Base-by-base conservation (phyloP, 2,113 vertebrate genomes). In the Tychaedon coryphoeus region DNA sequence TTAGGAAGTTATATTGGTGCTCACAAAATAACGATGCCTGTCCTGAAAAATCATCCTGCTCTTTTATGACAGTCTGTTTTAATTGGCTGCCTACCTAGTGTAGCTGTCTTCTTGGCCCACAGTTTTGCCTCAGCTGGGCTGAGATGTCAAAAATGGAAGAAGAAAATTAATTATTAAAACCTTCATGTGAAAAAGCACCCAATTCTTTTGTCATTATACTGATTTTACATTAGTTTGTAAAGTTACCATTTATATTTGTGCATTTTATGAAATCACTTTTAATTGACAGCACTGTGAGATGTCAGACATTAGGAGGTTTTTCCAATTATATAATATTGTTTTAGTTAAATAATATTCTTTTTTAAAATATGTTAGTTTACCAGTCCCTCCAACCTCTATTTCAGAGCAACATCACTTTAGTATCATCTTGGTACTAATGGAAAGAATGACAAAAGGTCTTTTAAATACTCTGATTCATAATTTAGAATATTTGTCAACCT, bases 1-100 rank as follows among this genome's bases (percentile, higher is more conserved):
- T 96, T 97, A 95, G 90, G 84, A 95, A 94, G 85, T 93, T 95
- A 95, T 91, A 96, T 88, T 86, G 58, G 90, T 97, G 60, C 74
- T 95, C 83, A 92, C 19, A 91, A 90, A 93, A 83, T 89, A 95
- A 67, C 2, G 76, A 93, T 82, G 84, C 66, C 67, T 95, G 81
- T 91, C 84, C 95, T 88, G 91, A 96, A 97, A 95, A 96, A 76
- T 90, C 81, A 94, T 87, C 71, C 70, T 96, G 66, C 87, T 95
- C 74, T 95, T 92, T 94, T 83, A 87, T 78, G 85, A 89, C 92
- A 86, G 74, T 54, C 80, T 91, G 77, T 93, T 95, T 85, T 95
- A 95, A 94, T 95, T 92, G 90, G 84, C 90, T 96, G 65, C 64
- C 77, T 95, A 88, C 50, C 45, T 70, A 79, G 54, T n/a, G 24